phyloP scores from a whole-genome alignment of 2,113 vertebrate species.

The Thalassarche chlororhynchos region DNA sequence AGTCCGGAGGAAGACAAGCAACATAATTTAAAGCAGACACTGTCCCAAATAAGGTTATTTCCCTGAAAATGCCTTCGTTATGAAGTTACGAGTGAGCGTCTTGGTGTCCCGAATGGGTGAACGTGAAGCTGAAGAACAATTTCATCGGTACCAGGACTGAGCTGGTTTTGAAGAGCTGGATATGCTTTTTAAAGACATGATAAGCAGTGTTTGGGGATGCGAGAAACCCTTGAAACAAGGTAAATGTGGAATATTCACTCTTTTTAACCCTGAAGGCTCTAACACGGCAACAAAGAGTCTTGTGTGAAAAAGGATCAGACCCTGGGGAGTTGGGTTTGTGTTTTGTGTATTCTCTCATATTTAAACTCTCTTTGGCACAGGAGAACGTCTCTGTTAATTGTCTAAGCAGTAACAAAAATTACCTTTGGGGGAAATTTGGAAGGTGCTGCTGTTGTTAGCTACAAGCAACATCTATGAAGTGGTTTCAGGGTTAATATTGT shows the following conservation, averaged over 20 bases:
- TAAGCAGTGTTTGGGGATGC: not conserved
- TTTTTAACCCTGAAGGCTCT: not conserved
- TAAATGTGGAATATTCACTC: slow-evolving; percentile 11
- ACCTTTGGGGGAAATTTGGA: not conserved
- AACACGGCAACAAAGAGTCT: not conserved
- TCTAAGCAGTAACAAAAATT: not conserved
- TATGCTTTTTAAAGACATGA: slow-evolving; percentile 30
- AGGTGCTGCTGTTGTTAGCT: not conserved
- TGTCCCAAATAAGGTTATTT: slow-evolving; percentile 55
- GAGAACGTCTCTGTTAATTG: not conserved
- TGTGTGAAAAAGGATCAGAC: not conserved
- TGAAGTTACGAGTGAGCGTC: not conserved
- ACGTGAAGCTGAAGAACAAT: not conserved
- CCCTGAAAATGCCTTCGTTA: slow-evolving; percentile 24
- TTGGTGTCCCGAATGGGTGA: not conserved
- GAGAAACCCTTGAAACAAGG: not conserved
- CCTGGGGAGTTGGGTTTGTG: not conserved
- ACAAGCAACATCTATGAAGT: not conserved
- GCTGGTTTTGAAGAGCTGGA: not conserved
- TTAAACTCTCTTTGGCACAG: not conserved
- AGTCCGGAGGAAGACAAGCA: slow-evolving; percentile 15
- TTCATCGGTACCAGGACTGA: not conserved
- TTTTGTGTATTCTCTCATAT: not conserved
- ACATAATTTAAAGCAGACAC: slow-evolving; percentile 56
- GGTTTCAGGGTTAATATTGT: not conserved